A percentile compares a stretch with the other conserved stretches of the same genome.
phyloP scores from a whole-genome alignment of 37 sponge, comb jelly and placozoan species.

The Cladorhizidae sp. region DNA sequence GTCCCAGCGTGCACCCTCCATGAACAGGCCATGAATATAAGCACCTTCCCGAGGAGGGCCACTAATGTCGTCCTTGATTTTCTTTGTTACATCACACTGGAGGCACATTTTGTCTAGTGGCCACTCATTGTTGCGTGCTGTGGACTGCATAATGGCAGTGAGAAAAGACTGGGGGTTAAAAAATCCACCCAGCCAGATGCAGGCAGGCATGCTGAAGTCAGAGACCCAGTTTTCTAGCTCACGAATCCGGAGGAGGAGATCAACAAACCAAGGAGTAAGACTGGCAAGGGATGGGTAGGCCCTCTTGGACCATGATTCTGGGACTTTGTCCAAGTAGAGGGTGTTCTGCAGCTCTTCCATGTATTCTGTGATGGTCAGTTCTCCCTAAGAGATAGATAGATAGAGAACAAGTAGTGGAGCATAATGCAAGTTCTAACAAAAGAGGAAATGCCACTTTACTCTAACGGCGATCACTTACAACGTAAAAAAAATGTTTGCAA shows the following conservation, averaged over 20 bases:
- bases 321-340: constrained; percentile 92
- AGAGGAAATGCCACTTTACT: too few relatives aligned
- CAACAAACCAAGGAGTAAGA: constrained; percentile 88
- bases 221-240: constrained; percentile 95
- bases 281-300: constrained; percentile 94
- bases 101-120: constrained; percentile 99
- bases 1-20: constrained; percentile 99
- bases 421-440: too few relatives aligned
- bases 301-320: constrained; percentile 83
- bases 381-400: constrained; percentile 74
- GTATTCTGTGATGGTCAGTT: constrained; percentile 96
- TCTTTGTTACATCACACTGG: constrained; percentile 97
- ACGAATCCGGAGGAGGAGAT: constrained; percentile 88
- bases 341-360: constrained; percentile 92
- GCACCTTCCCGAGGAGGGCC: constrained; percentile 97
- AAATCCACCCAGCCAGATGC: constrained; percentile 98
- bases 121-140: constrained; percentile 99
- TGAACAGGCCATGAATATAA: constrained; percentile 95
- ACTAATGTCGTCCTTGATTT: constrained; percentile 92
- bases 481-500: background rate
- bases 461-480: background rate
- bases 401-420: too few relatives aligned
- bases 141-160: constrained; percentile 99
- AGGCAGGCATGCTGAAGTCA: constrained; percentile 96
- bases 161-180: constrained; percentile 99